Evolutionary conservation across 1,140 invertebrate genomes (phyloP), one percentile per base, ranked within the genome.

Genomic region (Cotesia typhae): DNA sequence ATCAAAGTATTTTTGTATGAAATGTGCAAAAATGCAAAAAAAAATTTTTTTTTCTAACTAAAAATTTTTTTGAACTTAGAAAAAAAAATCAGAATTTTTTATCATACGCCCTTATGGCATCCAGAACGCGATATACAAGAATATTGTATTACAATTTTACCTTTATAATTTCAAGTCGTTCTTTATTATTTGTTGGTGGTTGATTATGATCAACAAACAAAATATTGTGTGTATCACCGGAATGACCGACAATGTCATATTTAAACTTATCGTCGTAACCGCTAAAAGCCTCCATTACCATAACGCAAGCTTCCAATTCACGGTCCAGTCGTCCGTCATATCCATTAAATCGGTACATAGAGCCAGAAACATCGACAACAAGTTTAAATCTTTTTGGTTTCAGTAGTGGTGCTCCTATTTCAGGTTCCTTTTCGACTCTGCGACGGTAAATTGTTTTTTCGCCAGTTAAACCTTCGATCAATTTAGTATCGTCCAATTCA

Each of bases 261-360:
- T 94, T 89, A 75, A 98, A 93, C 85, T 96, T 94, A 59, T 93
- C 91, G 79, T 96, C 94, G 80, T 94, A 96, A 2, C 95, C 95
- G 79, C 94, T 91, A 76, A 99, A 92, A 0, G 96, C 94, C 87
- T 99, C 96, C 93, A 98, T 98, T 1, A 98, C 90, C 86, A 99
- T 91, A 1, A 98, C 91, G 3, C 95, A 93, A 0, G 96, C 94
- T 85, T 99, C 97, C 87, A 99, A 90, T 77, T 97, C 92, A 75
- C 96, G 90, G 83, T 98, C 94, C 57, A 99, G 88, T 67, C 98
- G 90, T 12, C 94, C 92, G 88, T 99, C 98, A 84, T 97, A 96
- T 0, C 95, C 92, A 84, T 98, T 97, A 80, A 98, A 98, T 77
- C 92, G 92, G 82, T 99, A 99, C 97, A 98, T 99, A 72, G 95